Percentiles rank a stretch among this genome's conserved stretches.
phyloP scores from a whole-genome alignment of 2,888 invertebrate genomes.

The Euplexia lucipara region DNA sequence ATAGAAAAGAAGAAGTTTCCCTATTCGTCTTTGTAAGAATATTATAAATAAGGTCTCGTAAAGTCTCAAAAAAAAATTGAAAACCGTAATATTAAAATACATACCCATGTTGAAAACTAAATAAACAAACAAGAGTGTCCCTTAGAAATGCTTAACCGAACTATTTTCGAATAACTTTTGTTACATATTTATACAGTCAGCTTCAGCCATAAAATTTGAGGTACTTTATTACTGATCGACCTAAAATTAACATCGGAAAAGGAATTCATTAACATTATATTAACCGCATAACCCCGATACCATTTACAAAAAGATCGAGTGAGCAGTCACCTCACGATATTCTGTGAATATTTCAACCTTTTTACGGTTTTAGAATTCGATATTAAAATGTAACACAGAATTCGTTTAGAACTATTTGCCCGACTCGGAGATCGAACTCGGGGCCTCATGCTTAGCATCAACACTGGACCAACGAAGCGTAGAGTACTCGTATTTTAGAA shows the following conservation, averaged over 20 bases:
- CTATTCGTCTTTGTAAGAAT: too few relatives aligned
- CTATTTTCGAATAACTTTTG: slow-evolving; percentile 50
- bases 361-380: slow-evolving; percentile 20
- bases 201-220: slow-evolving; percentile 37
- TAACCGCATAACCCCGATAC: slow-evolving; percentile 62
- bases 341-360: slow-evolving; percentile 42
- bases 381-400: slow-evolving; percentile 1
- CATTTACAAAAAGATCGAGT: slow-evolving; percentile 55
- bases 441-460: too few relatives aligned
- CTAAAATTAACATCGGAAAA: slow-evolving; percentile 63
- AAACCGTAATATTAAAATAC: slow-evolving; percentile 19
- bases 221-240: slow-evolving; percentile 59
- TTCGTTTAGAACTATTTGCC: slow-evolving; percentile 13
- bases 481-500: too few relatives aligned
- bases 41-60: too few relatives aligned
- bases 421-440: too few relatives aligned
- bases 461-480: too few relatives aligned
- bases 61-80: too few relatives aligned
- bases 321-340: slow-evolving; percentile 49
- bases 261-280: slow-evolving; percentile 67
- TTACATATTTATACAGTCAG: slow-evolving; percentile 50
- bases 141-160: slow-evolving; percentile 24
- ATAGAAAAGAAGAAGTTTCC: too few relatives aligned
- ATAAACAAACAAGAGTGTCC: slow-evolving; percentile 2
- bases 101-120: background rate